A percentile compares a stretch with the other conserved stretches of the same genome.
phyloP scores from a whole-genome alignment of 2,113 vertebrate genomes.

The Callospermophilus lateralis region DNA sequence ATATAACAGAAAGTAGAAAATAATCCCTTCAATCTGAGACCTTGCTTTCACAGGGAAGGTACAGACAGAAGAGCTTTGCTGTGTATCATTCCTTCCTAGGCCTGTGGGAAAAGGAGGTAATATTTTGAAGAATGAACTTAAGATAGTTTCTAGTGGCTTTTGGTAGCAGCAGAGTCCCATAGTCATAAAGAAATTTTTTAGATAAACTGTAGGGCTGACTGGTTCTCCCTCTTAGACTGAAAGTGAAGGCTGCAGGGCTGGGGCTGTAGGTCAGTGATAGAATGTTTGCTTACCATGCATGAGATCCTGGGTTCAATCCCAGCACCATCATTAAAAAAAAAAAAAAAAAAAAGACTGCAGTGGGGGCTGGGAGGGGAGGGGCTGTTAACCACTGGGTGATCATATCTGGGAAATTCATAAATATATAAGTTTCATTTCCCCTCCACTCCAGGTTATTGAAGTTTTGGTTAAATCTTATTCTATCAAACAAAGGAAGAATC shows the following conservation, averaged over 20 bases:
- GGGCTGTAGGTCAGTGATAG: too few species aligned
- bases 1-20: not conserved
- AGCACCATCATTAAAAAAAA: too few species aligned
- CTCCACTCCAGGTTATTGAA: constrained; percentile 39
- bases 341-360: not conserved
- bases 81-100: not conserved
- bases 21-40: not conserved
- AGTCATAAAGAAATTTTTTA: constrained; percentile 11
- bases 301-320: too few species aligned
- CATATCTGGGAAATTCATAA: constrained; percentile 66
- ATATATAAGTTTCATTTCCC: constrained; percentile 68
- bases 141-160: not conserved
- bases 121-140: constrained; percentile 4
- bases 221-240: not conserved
- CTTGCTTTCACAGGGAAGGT: not conserved
- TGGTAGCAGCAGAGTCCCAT: not conserved
- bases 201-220: not conserved
- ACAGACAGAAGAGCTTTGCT: not conserved
- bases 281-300: too few species aligned
- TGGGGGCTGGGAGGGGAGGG: constrained; percentile 7
- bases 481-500: constrained; percentile 50
- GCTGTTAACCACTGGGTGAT: constrained; percentile 17
- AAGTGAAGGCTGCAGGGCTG: not conserved
- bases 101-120: not conserved
- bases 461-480: constrained; percentile 53